Evolutionary conservation across 1,140 invertebrate species (phyloP).

Genomic region (Drosophila nikananu): DNA sequence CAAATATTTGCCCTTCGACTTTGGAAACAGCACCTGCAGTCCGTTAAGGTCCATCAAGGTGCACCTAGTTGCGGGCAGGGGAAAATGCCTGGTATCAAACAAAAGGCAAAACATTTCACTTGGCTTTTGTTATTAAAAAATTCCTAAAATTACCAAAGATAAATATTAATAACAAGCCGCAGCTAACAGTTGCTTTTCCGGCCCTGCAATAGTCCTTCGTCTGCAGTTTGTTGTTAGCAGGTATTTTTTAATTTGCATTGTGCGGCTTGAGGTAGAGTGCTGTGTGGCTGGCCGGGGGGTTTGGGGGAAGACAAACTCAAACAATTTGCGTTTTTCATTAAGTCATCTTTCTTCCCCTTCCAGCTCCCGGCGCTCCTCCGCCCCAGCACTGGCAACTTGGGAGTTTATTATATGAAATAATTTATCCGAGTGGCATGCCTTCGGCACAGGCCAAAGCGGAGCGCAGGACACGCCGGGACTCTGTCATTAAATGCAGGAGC

Average conservation of each 20-base stretch:
- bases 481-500: slow-evolving; percentile 77
- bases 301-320: slow-evolving; percentile 64
- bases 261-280: slow-evolving; percentile 35
- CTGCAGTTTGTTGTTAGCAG: slow-evolving; percentile 43
- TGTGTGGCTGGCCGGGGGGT: background rate
- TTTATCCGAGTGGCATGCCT: slow-evolving; percentile 70
- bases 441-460: slow-evolving; percentile 11
- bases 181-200: slow-evolving; percentile 60
- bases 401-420: slow-evolving; percentile 83
- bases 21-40: slow-evolving; percentile 54
- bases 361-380: background rate
- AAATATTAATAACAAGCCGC: slow-evolving; percentile 82
- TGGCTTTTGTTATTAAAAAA: slow-evolving; percentile 81
- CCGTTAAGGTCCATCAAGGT: slow-evolving; percentile 38
- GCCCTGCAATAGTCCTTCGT: slow-evolving; percentile 31
- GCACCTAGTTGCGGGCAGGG: background rate
- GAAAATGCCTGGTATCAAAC: slow-evolving; percentile 47
- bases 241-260: slow-evolving; percentile 81
- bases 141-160: slow-evolving; percentile 83
- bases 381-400: slow-evolving; percentile 20
- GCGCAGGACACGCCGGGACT: slow-evolving; percentile 36
- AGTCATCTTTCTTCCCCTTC: slow-evolving; percentile 54
- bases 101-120: slow-evolving; percentile 73
- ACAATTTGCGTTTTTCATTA: slow-evolving; percentile 83
- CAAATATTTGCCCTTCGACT: slow-evolving; percentile 78